phyloP scores from a whole-genome alignment of 2,888 invertebrate species.

The Ormyrus labotus region DNA sequence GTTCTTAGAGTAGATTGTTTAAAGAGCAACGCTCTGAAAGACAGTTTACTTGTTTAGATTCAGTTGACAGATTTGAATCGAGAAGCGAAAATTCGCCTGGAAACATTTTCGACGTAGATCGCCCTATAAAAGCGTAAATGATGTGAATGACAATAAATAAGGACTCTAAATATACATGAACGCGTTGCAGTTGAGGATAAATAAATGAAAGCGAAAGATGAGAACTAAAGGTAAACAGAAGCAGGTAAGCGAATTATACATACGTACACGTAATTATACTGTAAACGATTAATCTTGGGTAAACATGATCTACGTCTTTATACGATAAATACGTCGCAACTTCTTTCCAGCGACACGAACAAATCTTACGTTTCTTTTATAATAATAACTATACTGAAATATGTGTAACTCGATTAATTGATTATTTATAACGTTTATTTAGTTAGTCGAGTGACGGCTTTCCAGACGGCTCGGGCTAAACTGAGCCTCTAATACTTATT shows the following conservation, averaged over 20 bases:
- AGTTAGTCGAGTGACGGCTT: conserved; percentile 61
- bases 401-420: conserved; percentile 67
- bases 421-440: conserved; percentile 67
- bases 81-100: conserved; percentile 34
- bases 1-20: neutral
- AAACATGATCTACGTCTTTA: conserved; percentile 65
- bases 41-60: neutral
- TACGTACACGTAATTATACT: conserved; percentile 63
- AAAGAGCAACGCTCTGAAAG: neutral
- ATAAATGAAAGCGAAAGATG: conserved; percentile 44
- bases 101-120: conserved; percentile 50
- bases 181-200: conserved; percentile 13
- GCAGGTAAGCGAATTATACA: conserved; percentile 63
- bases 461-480: conserved; percentile 61
- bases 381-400: conserved; percentile 65
- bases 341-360: conserved; percentile 61
- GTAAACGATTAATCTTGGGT: conserved; percentile 63
- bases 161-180: conserved; percentile 59
- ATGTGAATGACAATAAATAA: conserved; percentile 68
- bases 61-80: neutral
- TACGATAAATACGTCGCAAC: conserved; percentile 58
- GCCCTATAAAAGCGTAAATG: conserved; percentile 54
- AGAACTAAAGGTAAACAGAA: conserved; percentile 50
- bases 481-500: conserved; percentile 57
- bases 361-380: conserved; percentile 61